Evolutionary conservation across 2,888 invertebrate species (phyloP).

Genomic region (Portevinia maculata): DNA sequence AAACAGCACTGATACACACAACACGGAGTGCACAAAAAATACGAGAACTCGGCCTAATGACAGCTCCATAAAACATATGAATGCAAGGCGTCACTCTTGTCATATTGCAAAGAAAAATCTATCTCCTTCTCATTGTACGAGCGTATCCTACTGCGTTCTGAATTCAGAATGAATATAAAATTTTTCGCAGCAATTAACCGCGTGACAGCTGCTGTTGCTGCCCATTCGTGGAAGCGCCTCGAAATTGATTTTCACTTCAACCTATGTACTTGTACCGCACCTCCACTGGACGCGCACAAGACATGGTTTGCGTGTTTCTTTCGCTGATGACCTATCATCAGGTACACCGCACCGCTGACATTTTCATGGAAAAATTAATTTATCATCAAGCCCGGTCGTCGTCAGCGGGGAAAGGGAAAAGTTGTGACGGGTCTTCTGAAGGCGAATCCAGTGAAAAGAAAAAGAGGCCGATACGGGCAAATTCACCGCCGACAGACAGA

Average conservation of each 20-base stretch:
- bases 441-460: slow-evolving; percentile 40
- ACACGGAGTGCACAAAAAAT: not conserved
- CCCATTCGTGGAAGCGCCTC: slow-evolving; percentile 54
- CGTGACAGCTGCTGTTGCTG: slow-evolving; percentile 51
- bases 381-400: slow-evolving; percentile 17
- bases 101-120: slow-evolving; percentile 28
- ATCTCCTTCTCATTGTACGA: slow-evolving; percentile 36
- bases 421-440: slow-evolving; percentile 47
- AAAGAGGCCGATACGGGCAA: slow-evolving; percentile 22
- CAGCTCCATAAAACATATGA: slow-evolving; percentile 40
- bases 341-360: slow-evolving; percentile 48
- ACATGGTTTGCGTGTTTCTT: slow-evolving; percentile 6
- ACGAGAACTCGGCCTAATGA: slow-evolving; percentile 20
- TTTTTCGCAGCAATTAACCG: slow-evolving; percentile 56
- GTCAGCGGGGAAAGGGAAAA: slow-evolving; percentile 16
- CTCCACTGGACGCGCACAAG: not conserved
- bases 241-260: slow-evolving; percentile 49
- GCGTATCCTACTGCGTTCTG: slow-evolving; percentile 33
- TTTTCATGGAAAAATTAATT: slow-evolving; percentile 65
- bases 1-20: slow-evolving; percentile 8
- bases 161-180: slow-evolving; percentile 50
- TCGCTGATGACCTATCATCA: slow-evolving; percentile 46
- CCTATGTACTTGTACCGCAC: not conserved
- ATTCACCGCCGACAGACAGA: slow-evolving; percentile 27
- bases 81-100: slow-evolving; percentile 19